Percentiles rank a stretch among this genome's conserved stretches.
phyloP scores from a whole-genome alignment of 2,888 invertebrate species.

The Heteromyza rotundicornis region DNA sequence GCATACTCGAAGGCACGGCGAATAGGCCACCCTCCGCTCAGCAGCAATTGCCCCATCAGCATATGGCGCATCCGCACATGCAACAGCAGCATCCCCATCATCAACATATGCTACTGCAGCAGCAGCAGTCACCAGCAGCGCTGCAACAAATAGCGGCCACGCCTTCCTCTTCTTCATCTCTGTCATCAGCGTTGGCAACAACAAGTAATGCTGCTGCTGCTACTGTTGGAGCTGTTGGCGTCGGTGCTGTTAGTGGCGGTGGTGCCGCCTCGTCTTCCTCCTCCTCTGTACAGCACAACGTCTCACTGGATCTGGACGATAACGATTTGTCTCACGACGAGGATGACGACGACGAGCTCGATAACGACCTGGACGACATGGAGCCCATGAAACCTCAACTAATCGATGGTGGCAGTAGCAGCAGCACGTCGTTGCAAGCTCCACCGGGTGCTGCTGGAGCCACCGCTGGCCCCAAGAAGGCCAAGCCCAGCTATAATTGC shows the following conservation, averaged over 20 bases:
- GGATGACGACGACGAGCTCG: slow-evolving; percentile 54
- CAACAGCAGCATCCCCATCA: slow-evolving; percentile 34
- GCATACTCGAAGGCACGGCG: slow-evolving; percentile 30
- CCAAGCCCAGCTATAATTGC: slow-evolving; percentile 59
- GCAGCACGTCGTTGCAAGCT: slow-evolving; percentile 55
- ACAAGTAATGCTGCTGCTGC: slow-evolving; percentile 21
- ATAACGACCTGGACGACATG: slow-evolving; percentile 50
- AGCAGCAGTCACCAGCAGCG: slow-evolving; percentile 20
- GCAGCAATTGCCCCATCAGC: slow-evolving; percentile 35
- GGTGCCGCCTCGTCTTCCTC: neutral
- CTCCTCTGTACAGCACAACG: slow-evolving; percentile 37
- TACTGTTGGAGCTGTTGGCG: too few species aligned
- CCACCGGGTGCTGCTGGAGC: slow-evolving; percentile 43
- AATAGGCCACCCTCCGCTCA: slow-evolving; percentile 22
- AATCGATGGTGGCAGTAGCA: slow-evolving; percentile 57
- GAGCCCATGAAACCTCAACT: slow-evolving; percentile 54
- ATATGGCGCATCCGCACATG: slow-evolving; percentile 32
- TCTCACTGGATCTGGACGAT: slow-evolving; percentile 50
- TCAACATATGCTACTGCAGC: slow-evolving; percentile 30
- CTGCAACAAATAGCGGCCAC: slow-evolving; percentile 33
- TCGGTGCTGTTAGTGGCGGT: neutral
- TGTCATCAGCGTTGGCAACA: slow-evolving; percentile 5
- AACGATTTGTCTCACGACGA: slow-evolving; percentile 54
- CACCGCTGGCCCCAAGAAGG: slow-evolving; percentile 50
- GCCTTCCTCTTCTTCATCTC: slow-evolving; percentile 19